A percentile compares a stretch with the other conserved stretches of the same genome.
Conservation (phyloP, 2,888 invertebrate genomes). For the Pseudoips prasinana region DNA sequence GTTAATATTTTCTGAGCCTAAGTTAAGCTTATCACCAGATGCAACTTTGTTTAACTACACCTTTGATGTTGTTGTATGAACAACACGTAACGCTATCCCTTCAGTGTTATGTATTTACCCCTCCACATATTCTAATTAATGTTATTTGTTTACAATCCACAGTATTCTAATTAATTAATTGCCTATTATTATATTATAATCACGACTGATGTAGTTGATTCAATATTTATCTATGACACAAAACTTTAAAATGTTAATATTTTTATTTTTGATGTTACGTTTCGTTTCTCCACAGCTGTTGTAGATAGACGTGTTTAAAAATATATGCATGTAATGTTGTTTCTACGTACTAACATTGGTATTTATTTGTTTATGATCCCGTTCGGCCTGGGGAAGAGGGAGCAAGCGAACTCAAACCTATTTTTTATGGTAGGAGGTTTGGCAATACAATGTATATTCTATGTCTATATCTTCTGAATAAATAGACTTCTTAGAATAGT, state of each 20-base stretch:
- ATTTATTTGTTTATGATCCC: conserved; percentile 75
- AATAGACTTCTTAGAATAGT: conserved; percentile 41
- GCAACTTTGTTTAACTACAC: too few species aligned
- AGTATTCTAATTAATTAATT: too few species aligned
- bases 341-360: conserved; percentile 56
- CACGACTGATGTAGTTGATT: too few species aligned
- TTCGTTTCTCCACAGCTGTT: background rate
- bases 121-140: too few species aligned
- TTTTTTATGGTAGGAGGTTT: conserved; percentile 78
- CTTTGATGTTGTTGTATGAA: too few species aligned
- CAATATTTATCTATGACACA: too few species aligned
- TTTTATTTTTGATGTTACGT: conserved; percentile 1
- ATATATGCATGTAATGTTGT: conserved; percentile 25
- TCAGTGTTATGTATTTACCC: too few species aligned
- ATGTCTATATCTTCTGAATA: conserved; percentile 38
- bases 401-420: conserved; percentile 73
- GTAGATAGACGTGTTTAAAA: conserved; percentile 9
- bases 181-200: too few species aligned
- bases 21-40: background rate
- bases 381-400: conserved; percentile 70
- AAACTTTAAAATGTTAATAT: background rate
- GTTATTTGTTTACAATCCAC: too few species aligned
- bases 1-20: conserved; percentile 35
- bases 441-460: conserved; percentile 48
- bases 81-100: too few species aligned